Conservation (phyloP, 2,113 vertebrate genomes). For the Spea multiplicata region DNA sequence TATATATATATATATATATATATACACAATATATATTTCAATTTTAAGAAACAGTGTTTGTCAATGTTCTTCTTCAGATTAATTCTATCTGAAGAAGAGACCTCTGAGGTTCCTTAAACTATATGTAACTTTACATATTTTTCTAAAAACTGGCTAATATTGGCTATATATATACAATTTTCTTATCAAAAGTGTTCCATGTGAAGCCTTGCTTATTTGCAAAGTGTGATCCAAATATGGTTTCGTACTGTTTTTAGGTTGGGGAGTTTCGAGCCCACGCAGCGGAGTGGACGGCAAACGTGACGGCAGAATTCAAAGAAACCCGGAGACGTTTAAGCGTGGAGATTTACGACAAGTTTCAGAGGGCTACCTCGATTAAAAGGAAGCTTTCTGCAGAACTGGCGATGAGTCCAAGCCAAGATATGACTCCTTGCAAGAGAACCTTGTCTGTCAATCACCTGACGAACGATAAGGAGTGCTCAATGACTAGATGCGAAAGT, state of each 20-base stretch:
- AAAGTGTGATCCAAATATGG: no score
- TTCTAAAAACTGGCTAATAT: no score
- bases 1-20: no score
- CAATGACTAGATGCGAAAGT: conserved; percentile 83
- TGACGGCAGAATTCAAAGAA: conserved; percentile 97
- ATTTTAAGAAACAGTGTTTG: no score
- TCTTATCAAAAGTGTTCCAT: no score
- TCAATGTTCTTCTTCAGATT: no score
- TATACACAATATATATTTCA: no score
- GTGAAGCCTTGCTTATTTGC: no score
- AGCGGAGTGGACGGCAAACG: conserved; percentile 96
- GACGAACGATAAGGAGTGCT: conserved; percentile 74
- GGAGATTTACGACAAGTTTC: conserved; percentile 97
- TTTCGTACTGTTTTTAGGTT: conserved; percentile 66
- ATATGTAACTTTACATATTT: no score
- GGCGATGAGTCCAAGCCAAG: conserved; percentile 80
- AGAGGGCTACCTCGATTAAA: conserved; percentile 93
- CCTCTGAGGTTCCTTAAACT: no score
- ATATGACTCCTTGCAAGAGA: conserved; percentile 89
- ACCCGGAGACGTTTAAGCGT: conserved; percentile 91
- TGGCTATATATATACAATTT: no score
- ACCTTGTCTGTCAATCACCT: conserved; percentile 87
- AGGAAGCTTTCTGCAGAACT: conserved; percentile 93
- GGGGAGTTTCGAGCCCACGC: conserved; percentile 95
- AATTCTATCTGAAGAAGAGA: no score